Evolutionary conservation across 2,888 invertebrate species (phyloP), one percentile per base, ranked within the genome.

Genomic region (Augochlorella aurata): DNA sequence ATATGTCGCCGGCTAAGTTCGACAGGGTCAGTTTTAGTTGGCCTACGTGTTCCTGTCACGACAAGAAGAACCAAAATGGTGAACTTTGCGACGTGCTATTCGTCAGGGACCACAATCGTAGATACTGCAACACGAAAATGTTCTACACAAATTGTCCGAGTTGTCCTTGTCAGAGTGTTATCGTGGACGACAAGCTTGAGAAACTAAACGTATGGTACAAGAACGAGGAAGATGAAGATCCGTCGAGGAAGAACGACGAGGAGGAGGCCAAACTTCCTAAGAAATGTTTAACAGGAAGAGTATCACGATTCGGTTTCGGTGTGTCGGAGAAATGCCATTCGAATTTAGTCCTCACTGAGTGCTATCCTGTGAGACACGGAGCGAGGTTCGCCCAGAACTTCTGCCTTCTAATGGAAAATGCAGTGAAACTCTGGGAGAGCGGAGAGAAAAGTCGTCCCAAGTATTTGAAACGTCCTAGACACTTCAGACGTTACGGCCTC

Each of bases 301-400:
- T 92, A 75, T 91, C 92, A 10, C 92, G 95, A 61, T 95, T 95
- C 84, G 94, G 94, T 2, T 90, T 91, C 18, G 94, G 94, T 0
- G 88, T 95, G 1, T 87, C 92, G 0, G 95, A 95, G 84, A 94
- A 94, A 65, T 95, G 95, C 85, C 88, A 85, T 16, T 93, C 94
- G 0, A 93, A 93, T 2, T 90, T 95, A 2, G 94, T 93, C 76
- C 89, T 95, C 2, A 90, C 89, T 9, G 47, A 69, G 7, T 81
- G 70, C 18, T 61, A 74, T 8, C 69, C 77, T 14, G 9, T 49
- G 10, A 66, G n/a, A 49, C 21, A 38, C 1, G 45, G 12, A 0
- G 18, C 8, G 0, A 75, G 45, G 9, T 16, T 3, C 18, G 29
- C 61, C 14, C 16, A 72, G 44, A 84, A 91, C 54, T 77, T 85